Evolutionary conservation across 2,888 invertebrate species (phyloP), one percentile per base, ranked within the genome.

Genomic region (Odontocerum albicorne): DNA sequence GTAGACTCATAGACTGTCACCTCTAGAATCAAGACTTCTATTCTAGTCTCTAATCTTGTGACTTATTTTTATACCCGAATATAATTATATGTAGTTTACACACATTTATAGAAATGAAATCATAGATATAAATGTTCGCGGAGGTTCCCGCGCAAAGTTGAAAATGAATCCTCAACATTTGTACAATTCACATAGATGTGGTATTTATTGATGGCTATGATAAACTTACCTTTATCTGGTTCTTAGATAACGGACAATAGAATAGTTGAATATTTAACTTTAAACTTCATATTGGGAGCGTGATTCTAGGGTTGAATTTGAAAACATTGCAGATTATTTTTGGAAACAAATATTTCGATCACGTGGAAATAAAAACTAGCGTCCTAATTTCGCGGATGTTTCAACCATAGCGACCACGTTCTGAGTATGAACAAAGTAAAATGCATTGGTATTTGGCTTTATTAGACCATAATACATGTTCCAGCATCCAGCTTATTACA

Each of bases 361-460:
- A n/a, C n/a, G n/a, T n/a, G n/a, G n/a, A n/a, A n/a, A n/a, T n/a
- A n/a, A n/a, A n/a, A n/a, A n/a, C n/a, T n/a, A n/a, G n/a, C n/a
- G n/a, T n/a, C n/a, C 12, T 49, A 12, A 40, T n/a, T 13, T 15
- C 15, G 38, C 16, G 4, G 6, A 27, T 27, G 10, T 8, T 44
- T 51, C 33, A 16, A 20, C 27, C 31, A 43, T 21, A 15, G 27
- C 19, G 38, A 17, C 42, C 17, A 10, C 38, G 44, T 51, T 51
- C 44, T 36, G 43, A 44, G 35, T 31, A 42, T 51, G 51, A 51
- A 55, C 42, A 21, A 60, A 60, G 57, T 57, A 60, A 57, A 72
- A 78, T 77, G 78, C 78, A 78, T 78, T 78, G 78, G 78, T 78
- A 78, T 73, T 75, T 76, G 77, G 78, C 78, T 78, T 78, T 78